Base-by-base conservation (phyloP, 1,140 invertebrate genomes). In the Scaptomyza pallida region DNA sequence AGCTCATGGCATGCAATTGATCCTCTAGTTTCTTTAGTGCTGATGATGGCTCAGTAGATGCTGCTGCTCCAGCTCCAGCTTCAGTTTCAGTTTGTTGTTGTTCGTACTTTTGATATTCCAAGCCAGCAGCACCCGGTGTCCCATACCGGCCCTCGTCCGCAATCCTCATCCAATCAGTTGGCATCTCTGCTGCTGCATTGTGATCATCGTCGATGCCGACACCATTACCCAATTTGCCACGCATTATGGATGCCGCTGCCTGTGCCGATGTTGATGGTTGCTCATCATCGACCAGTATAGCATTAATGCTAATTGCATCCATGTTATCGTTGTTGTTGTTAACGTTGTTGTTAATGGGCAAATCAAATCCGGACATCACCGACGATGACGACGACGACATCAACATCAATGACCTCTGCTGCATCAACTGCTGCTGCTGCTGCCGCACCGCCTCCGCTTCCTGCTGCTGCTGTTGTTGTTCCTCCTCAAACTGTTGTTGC, bases 101-200 rank as follows among this genome's bases (percentile, higher is more conserved):
- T 71, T 91, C 86, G 78, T 89, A 89, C 77, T 90, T 85, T 59
- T 91, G 89, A 90, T 91, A 91, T 71, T 91, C 86, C 77, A 90
- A 91, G 73, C 86, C 90, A 91, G 90, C 90, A 91, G 90, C 90
- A 91, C 86, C 90, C 90, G 90, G 90, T 89, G 83, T 90, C 72
- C 90, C 90, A 91, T 91, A 91, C 90, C 90, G 89, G 75, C 86
- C 90, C 90, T 81, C 90, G 73, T 89, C 83, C 86, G 88, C 89
- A 81, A 89, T 89, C 83, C 88, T 88, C 86, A 91, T 91, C 90
- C 90, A 88, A 88, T 91, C 89, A 90, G 80, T 75, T 78, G 77
- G 82, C 86, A 91, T 90, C 89, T 89, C 86, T 77, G 86, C 86
- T 77, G 86, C 78, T 77, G 79, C 78, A 72, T 74, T 76, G 72